A percentile compares a stretch with the other conserved stretches of the same genome.
Evolutionary conservation across 2,888 invertebrate species (phyloP).

Genomic region (Apocheima hispidaria): DNA sequence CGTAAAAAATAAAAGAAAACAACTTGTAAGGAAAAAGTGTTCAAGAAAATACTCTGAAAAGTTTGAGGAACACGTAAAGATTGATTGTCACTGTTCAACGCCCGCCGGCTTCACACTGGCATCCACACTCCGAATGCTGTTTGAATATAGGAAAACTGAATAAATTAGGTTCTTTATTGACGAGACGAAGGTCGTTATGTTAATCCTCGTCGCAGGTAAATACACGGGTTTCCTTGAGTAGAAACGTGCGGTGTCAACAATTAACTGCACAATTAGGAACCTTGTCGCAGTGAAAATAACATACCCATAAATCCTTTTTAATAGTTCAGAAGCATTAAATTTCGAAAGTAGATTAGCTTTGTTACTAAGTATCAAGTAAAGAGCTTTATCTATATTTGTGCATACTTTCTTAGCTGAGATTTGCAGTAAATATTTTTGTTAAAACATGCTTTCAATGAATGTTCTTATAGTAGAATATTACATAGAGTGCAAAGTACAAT

Average conservation of each 20-base stretch:
- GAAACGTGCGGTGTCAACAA: conserved; percentile 24
- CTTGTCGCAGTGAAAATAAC: conserved; percentile 5
- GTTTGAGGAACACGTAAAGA: conserved; percentile 3
- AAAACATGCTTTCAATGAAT: neutral
- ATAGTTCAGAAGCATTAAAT: no score
- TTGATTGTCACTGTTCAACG: conserved; percentile 16
- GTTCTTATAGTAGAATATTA: neutral
- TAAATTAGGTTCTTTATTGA: conserved; percentile 65
- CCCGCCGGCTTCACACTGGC: conserved; percentile 34
- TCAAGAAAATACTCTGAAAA: neutral
- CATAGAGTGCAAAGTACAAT: neutral
- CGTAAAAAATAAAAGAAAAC: neutral
- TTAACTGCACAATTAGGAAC: conserved; percentile 15
- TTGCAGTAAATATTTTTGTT: no score
- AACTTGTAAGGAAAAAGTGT: conserved; percentile 10
- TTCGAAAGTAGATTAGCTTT: no score
- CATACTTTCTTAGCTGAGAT: no score
- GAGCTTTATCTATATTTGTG: no score
- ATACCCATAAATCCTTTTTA: neutral
- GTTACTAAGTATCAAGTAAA: no score
- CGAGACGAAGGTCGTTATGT: conserved; percentile 59
- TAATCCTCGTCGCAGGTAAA: conserved; percentile 61
- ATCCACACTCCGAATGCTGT: conserved; percentile 36
- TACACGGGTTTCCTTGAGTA: conserved; percentile 60
- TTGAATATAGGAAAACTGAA: conserved; percentile 50